Base-by-base conservation (phyloP, 1,140 invertebrate genomes). In the Panagrolaimus sp. region DNA sequence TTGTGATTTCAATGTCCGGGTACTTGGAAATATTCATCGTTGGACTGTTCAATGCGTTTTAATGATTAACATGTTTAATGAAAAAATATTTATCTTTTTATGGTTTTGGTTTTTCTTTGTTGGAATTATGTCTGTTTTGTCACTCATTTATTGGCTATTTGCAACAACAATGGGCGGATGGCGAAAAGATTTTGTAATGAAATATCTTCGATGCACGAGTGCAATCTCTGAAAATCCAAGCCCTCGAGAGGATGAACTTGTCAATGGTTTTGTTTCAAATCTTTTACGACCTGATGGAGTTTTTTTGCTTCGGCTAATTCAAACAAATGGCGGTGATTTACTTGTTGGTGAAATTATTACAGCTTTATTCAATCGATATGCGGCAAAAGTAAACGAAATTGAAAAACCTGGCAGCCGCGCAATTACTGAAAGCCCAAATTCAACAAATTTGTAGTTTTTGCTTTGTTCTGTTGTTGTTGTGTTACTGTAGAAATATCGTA, bases 21-120 rank as follows among this genome's bases (percentile, higher is more conserved):
- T 81, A 14, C 70, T 81, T 12, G 79, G 82, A 14, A 81, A 83
- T 47, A 74, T 83, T 26, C 82, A 84, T 69, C 63, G 82, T 24
- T 80, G 81, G 70, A 78, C 84, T 15, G 76, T 85, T 8, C 84
- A 85, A 71, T 85, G 84, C 69, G 84, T 85, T n/a, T 74, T 85
- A n/a, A 83, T 84, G 73, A 76, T 84, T 69, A 94, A 92, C 85
- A 93, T 94, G 82, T 91, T 94, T 84, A 94, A 95, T 84, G 93
- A 81, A 62, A 81, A 81, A 67, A 78, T 83, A 26, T 82, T 78
- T 55, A 38, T 80, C 4, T 82, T 80, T 67, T 76, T 79, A 48
- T 79, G 78, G 79, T 82, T 83, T 67, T 82, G 80, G 80, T 83
- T 83, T 67, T 21, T 82, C 14, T 70, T 82, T 38, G 73, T 83